phyloP scores from a whole-genome alignment of 2,113 vertebrate species.

The Myrmecobius fasciatus region DNA sequence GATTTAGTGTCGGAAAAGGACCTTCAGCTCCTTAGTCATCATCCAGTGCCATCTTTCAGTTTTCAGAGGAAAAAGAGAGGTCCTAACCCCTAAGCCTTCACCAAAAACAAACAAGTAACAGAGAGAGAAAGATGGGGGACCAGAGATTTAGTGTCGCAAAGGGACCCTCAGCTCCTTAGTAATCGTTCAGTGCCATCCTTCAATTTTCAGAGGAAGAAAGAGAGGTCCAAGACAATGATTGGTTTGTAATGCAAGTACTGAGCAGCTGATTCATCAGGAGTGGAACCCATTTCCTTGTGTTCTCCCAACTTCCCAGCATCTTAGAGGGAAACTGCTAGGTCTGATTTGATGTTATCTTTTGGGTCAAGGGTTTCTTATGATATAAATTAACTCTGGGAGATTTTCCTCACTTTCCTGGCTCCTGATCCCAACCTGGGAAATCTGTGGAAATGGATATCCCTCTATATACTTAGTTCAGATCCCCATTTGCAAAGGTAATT shows the following conservation, averaged over 20 bases:
- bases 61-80: background rate
- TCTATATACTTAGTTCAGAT: background rate
- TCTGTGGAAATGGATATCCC: background rate
- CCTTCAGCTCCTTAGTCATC: background rate
- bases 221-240: background rate
- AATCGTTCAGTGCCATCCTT: background rate
- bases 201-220: background rate
- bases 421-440: background rate
- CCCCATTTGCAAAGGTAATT: background rate
- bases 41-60: slow-evolving; percentile 6
- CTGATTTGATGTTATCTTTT: background rate
- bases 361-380: background rate
- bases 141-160: background rate
- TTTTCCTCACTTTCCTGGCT: background rate
- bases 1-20: background rate
- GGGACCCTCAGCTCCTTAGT: background rate
- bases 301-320: background rate
- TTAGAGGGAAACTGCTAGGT: background rate
- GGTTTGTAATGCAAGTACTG: background rate
- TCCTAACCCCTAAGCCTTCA: background rate
- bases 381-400: background rate
- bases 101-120: background rate
- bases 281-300: background rate
- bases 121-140: background rate
- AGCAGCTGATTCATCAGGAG: background rate